Base-by-base conservation (phyloP, 2,113 vertebrate species). In the Acrocephalus kingi region DNA sequence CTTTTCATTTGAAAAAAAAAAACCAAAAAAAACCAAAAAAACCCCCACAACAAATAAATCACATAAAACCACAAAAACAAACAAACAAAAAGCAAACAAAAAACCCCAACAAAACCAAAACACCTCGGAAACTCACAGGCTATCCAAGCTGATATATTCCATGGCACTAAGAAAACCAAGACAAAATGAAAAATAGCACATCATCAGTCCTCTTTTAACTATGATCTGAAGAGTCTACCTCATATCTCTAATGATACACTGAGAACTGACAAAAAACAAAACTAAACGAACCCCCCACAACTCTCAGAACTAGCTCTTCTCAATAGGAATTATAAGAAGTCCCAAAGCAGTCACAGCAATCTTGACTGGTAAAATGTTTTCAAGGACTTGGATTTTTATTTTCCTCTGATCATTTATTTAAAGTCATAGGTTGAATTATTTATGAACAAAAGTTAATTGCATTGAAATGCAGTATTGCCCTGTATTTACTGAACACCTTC, bases 371-470 rank as follows among this genome's bases (percentile, higher is more conserved):
- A 90, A 79, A 90, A 76, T 41, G 33, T 83, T 95, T 93, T 92
- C 72, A 93, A 95, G 91, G 84, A 77, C 81, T 93, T 84, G n/a
- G 35, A 89, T 84, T 92, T 89, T 51, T 56, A 86, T 94, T 97
- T 93, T 89, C 46, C 75, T 86, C 69, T 94, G 87, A 90, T 95
- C 28, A 77, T 93, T 96, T 92, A 86, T 87, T 93, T 84, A 46
- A 89, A 94, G 63, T 93, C 85, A 91, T 20, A 90, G 52, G 63
- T 76, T 94, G 84, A 94, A 94, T 94, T 96, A 94, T 86, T 93
- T 94, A 95, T 89, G 66, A 85, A 90, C 61, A 84, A 68, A 89
- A 93, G 66, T 94, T 96, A 94, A 95, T 81, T 93, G 54, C 68
- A 93, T 9, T 83, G 80, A 94, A 94, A 93, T 69, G 51, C 46